Conservation (phyloP, 2,888 invertebrate genomes). For the Ichneumoninae sp. region DNA sequence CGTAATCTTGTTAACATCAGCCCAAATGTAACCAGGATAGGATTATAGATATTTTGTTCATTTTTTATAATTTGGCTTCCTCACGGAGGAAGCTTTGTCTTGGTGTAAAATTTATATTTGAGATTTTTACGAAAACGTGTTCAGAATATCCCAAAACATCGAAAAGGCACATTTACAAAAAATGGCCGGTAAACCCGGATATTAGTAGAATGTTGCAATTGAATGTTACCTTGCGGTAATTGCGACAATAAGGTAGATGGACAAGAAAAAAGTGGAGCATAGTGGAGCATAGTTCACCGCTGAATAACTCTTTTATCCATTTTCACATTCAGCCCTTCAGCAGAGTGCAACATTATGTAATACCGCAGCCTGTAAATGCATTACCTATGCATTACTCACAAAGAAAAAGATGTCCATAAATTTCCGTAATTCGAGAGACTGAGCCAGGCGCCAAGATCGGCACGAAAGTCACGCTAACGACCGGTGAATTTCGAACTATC, state of each 20-base stretch:
- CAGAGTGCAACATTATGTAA: background rate
- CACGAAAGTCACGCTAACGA: constrained; percentile 58
- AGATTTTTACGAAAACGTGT: no score
- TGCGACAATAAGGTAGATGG: background rate
- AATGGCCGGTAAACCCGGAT: no score
- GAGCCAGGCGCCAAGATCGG: constrained; percentile 60
- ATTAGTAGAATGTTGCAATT: no score
- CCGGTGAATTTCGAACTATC: constrained; percentile 63
- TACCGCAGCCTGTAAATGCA: background rate
- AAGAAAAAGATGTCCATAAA: constrained; percentile 43
- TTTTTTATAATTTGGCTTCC: no score
- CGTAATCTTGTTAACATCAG: no score
- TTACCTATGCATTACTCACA: background rate
- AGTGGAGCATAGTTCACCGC: background rate
- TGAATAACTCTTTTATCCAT: background rate
- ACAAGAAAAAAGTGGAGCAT: background rate
- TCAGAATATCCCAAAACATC: no score
- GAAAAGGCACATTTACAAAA: no score
- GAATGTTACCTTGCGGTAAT: no score
- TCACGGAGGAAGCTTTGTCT: no score
- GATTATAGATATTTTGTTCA: no score
- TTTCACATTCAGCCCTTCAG: background rate
- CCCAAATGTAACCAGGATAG: no score
- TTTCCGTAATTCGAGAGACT: constrained; percentile 36
- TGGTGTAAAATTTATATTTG: no score